Evolutionary conservation across 2,113 vertebrate genomes (phyloP).

Genomic region (Noctilio leporinus): DNA sequence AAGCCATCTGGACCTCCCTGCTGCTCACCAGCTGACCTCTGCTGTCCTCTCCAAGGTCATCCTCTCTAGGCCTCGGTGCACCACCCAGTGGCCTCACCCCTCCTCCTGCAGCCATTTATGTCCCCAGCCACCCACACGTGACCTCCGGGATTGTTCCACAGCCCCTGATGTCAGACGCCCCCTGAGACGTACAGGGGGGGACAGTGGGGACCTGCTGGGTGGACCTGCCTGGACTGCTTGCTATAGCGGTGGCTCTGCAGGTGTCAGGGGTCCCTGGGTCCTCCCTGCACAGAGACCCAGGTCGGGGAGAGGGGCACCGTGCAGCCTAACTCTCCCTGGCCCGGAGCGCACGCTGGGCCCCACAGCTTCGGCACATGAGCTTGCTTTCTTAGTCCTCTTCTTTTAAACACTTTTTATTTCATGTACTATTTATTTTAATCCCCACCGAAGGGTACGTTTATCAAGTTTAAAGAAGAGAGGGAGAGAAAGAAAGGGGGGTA

Average conservation of each 20-base stretch:
- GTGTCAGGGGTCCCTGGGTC: too few species aligned
- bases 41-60: not conserved
- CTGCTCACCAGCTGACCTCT: too few species aligned
- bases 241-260: fast-evolving
- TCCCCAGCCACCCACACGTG: not conserved
- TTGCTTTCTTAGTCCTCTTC: not conserved
- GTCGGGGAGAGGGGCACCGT: not conserved
- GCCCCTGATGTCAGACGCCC: not conserved
- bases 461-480: too few species aligned
- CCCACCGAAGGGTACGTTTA: too few species aligned
- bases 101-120: not conserved
- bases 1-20: fast-evolving
- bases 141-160: fast-evolving
- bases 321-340: not conserved
- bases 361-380: not conserved
- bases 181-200: fast-evolving
- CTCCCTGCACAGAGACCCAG: not conserved
- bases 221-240: not conserved
- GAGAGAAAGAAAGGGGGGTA: too few species aligned
- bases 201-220: fast-evolving
- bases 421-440: too few species aligned
- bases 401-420: too few species aligned
- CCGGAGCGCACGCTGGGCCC: not conserved
- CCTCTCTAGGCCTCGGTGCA: fast-evolving
- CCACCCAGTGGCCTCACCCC: not conserved